Evolutionary conservation across 1,140 invertebrate species (phyloP).

Genomic region (Coptotermes formosanus): DNA sequence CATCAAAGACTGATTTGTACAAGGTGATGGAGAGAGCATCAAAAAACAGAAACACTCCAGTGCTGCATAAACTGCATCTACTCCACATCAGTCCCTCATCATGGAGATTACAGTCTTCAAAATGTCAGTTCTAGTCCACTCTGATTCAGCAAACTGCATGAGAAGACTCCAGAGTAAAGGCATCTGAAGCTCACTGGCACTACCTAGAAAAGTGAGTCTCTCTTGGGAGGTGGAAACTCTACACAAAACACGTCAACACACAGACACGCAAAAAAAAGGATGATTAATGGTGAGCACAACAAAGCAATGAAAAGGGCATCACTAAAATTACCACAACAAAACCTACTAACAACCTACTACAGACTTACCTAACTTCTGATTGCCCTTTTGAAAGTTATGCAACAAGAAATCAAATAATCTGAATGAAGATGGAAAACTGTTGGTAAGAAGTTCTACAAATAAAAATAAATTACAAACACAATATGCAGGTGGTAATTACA

Average conservation of each 20-base stretch:
- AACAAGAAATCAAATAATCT: conserved; percentile 9
- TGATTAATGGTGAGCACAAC: conserved; percentile 25
- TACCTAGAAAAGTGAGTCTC: no score
- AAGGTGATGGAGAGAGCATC: no score
- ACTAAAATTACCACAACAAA: not conserved
- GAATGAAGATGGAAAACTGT: not conserved
- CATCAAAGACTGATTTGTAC: no score
- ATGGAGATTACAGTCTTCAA: no score
- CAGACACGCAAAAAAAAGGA: not conserved
- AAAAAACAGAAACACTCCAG: no score
- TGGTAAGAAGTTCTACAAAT: conserved; percentile 20
- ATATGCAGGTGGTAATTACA: not conserved
- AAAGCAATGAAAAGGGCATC: conserved; percentile 31
- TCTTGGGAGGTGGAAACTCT: no score
- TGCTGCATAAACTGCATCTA: no score
- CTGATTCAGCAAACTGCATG: no score
- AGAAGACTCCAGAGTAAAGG: no score
- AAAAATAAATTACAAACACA: conserved; percentile 12
- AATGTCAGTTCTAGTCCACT: no score
- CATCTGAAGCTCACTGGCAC: no score
- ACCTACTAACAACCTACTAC: not conserved
- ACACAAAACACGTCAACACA: not conserved
- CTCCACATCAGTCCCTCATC: no score
- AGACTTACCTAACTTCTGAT: not conserved
- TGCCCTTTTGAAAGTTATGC: conserved; percentile 12